phyloP scores from a whole-genome alignment of 2,113 vertebrate genomes.

The Chrysemys picta region DNA sequence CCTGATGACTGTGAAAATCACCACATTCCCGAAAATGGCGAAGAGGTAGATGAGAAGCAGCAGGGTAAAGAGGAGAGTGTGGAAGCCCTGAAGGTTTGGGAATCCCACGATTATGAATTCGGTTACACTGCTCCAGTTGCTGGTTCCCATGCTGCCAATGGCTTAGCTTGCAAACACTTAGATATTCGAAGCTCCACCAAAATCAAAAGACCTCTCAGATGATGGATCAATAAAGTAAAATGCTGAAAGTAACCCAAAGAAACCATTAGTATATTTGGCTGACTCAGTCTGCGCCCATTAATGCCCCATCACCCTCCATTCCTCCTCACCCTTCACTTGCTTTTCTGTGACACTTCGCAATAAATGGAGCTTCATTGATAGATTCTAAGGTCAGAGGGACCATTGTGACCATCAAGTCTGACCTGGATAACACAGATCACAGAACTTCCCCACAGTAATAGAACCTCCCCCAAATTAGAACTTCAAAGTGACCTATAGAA shows the following conservation, averaged over 20 bases:
- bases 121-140: slow-evolving; percentile 39
- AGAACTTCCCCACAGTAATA: no score
- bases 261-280: not conserved
- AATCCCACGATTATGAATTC: slow-evolving; percentile 74
- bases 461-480: no score
- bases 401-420: not conserved
- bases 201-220: not conserved
- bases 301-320: not conserved
- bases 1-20: slow-evolving; percentile 58
- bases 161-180: no score
- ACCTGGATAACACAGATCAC: no score
- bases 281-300: not conserved
- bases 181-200: not conserved
- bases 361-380: not conserved
- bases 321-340: not conserved
- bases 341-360: not conserved
- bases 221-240: not conserved
- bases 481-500: no score
- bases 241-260: not conserved
- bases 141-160: slow-evolving; percentile 22
- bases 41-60: slow-evolving; percentile 64
- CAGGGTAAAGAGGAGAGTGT: slow-evolving; percentile 52
- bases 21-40: slow-evolving; percentile 60
- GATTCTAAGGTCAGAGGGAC: not conserved
- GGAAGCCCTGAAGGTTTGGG: slow-evolving; percentile 18